Conservation (phyloP, 2,113 vertebrate species). For the Catagonus wagneri region DNA sequence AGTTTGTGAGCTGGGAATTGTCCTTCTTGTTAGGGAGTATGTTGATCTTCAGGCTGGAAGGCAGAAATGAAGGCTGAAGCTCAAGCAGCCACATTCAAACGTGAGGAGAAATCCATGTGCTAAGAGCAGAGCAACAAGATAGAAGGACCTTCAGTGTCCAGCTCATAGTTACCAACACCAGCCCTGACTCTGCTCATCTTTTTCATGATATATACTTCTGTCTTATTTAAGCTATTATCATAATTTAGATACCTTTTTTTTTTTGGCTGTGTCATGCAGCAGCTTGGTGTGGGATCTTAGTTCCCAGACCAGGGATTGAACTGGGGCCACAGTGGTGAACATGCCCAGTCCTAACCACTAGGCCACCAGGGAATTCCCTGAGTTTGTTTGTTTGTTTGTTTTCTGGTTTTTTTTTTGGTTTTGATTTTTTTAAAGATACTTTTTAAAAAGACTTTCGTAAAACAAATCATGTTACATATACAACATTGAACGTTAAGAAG, state of each 20-base stretch:
- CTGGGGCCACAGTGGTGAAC: no score
- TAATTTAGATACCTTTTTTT: conserved; percentile 9
- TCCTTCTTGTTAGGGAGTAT: neutral
- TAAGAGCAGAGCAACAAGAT: neutral
- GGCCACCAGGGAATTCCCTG: no score
- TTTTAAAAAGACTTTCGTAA: conserved; percentile 8
- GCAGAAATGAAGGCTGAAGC: neutral
- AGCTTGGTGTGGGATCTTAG: no score
- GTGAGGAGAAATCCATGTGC: neutral
- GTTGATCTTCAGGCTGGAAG: neutral
- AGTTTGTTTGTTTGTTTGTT: no score
- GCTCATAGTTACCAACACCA: neutral
- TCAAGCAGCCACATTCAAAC: neutral
- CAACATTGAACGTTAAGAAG: neutral
- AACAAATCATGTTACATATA: neutral
- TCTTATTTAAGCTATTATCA: neutral
- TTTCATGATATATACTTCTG: neutral
- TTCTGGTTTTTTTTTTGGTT: no score
- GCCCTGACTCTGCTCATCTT: neutral
- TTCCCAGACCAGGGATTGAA: no score
- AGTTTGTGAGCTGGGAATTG: neutral
- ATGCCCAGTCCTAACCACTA: no score
- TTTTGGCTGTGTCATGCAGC: no score
- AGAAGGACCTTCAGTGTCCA: neutral
- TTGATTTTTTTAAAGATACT: no score